Percentiles rank a stretch among this genome's conserved stretches.
These are phyloP conservation scores for Antechinus flavipes DNA, from an alignment of 2,113 vertebrate genomes.

Conservation along the genomic window DNA sequence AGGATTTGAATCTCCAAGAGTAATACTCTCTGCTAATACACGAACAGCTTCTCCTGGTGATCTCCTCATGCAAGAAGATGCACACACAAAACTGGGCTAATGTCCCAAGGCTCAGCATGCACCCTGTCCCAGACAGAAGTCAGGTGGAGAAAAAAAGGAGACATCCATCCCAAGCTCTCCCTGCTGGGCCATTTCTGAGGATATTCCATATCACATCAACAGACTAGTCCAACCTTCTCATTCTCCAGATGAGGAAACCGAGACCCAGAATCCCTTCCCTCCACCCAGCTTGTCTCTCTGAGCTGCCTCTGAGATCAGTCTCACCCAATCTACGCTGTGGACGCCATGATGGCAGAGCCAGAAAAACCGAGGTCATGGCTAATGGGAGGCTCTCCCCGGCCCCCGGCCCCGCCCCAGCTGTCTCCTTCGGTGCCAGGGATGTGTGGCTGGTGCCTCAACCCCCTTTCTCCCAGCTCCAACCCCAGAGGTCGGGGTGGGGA, in stretches of 20 bases:
- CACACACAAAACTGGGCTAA: not conserved
- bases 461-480: not conserved
- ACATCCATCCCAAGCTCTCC: not conserved
- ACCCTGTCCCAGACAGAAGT: not conserved
- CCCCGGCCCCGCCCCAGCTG: no score
- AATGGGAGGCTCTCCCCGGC: not conserved
- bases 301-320: not conserved
- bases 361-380: not conserved
- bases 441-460: not conserved
- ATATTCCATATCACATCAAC: not conserved
- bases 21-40: not conserved
- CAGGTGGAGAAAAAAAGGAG: not conserved
- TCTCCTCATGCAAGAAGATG: not conserved
- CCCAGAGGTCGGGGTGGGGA: not conserved
- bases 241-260: not conserved
- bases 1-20: not conserved
- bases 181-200: not conserved
- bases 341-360: not conserved
- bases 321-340: not conserved
- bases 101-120: not conserved
- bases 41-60: not conserved
- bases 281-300: not conserved
- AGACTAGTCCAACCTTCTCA: not conserved
- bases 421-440: not conserved
- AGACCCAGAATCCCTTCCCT: not conserved